Percentiles rank a stretch among this genome's conserved stretches.
phyloP scores from a whole-genome alignment of 1,140 invertebrate genomes.

The Drosophila orosa region DNA sequence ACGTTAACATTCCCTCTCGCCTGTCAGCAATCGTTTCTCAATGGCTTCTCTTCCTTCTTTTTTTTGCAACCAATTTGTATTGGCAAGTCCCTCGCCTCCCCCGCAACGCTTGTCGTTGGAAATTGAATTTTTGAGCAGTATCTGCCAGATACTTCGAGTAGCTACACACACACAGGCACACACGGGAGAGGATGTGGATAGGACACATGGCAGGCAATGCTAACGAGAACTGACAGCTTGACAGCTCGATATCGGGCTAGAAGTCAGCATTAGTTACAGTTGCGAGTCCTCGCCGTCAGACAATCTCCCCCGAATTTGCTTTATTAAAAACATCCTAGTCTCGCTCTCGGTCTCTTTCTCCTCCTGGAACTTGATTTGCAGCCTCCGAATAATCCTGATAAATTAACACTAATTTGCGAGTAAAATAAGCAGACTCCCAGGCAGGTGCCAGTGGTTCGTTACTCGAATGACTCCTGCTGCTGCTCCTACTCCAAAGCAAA shows the following conservation, averaged over 20 bases:
- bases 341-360: neutral
- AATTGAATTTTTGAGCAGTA: conserved; percentile 81
- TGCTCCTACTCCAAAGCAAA: conserved; percentile 12
- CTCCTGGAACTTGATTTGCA: conserved; percentile 69
- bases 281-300: conserved; percentile 18
- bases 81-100: conserved; percentile 37
- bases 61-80: conserved; percentile 77
- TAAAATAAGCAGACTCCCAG: conserved; percentile 12
- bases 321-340: conserved; percentile 58
- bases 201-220: conserved; percentile 52
- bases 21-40: conserved; percentile 81
- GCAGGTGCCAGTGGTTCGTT: conserved; percentile 27
- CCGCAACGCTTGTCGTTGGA: conserved; percentile 40
- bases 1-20: conserved; percentile 33
- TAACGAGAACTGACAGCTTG: conserved; percentile 81
- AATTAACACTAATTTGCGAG: conserved; percentile 76
- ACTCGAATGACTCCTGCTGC: neutral
- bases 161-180: conserved; percentile 9
- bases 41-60: conserved; percentile 45
- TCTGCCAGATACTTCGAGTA: conserved; percentile 49
- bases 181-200: conserved; percentile 5
- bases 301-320: conserved; percentile 48
- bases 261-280: conserved; percentile 82
- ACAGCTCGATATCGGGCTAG: conserved; percentile 78
- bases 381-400: conserved; percentile 76